Conservation (phyloP, 2,113 vertebrate species). For the Larimichthys polyactis region DNA sequence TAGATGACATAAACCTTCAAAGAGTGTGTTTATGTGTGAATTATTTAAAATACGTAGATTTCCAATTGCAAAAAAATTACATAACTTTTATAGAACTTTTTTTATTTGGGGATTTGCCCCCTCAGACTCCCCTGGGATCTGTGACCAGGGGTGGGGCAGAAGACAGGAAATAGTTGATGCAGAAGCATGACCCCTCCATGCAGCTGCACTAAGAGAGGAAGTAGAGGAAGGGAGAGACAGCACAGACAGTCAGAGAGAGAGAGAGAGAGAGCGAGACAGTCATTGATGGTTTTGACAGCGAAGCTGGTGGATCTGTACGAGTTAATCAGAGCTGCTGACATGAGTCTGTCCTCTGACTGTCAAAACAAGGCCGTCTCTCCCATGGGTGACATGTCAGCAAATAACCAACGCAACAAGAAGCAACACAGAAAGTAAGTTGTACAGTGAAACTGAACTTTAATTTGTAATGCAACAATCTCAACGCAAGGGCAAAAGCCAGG, state of each 20-base stretch:
- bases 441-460: background rate
- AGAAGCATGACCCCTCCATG: slow-evolving; percentile 45
- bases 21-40: no score
- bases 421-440: slow-evolving; percentile 75
- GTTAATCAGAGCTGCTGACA: slow-evolving; percentile 61
- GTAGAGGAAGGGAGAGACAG: slow-evolving; percentile 53
- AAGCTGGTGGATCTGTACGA: slow-evolving; percentile 31
- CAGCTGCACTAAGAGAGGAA: slow-evolving; percentile 71
- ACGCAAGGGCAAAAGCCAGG: background rate
- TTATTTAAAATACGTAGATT: no score
- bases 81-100: no score
- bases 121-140: no score
- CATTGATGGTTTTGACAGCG: slow-evolving; percentile 58
- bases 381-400: slow-evolving; percentile 71
- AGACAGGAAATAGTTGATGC: slow-evolving; percentile 73
- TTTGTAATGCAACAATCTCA: background rate
- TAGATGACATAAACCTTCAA: no score
- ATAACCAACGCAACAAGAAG: slow-evolving; percentile 59
- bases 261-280: slow-evolving; percentile 30
- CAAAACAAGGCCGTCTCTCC: slow-evolving; percentile 65
- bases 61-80: no score
- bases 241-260: slow-evolving; percentile 17
- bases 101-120: no score
- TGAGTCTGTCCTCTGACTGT: slow-evolving; percentile 72
- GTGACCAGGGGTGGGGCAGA: slow-evolving; percentile 5